Percentiles rank a stretch among this genome's conserved stretches.
phyloP scores from a whole-genome alignment of 2,888 invertebrate species.

The Plebejus argus region DNA sequence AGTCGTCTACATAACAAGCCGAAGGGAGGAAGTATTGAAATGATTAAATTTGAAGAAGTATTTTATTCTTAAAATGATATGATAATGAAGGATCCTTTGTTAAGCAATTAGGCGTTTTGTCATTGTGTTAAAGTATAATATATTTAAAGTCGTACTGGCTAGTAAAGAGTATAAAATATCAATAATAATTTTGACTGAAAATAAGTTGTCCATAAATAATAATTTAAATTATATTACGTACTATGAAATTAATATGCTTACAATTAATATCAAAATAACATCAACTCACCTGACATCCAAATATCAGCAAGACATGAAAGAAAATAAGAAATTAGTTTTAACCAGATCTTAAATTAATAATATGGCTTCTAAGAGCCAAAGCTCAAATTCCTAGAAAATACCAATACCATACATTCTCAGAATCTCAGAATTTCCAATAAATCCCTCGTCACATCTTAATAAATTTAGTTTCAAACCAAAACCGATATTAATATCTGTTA shows the following conservation, averaged over 20 bases:
- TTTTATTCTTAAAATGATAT: no score
- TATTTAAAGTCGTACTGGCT: no score
- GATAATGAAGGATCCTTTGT: no score
- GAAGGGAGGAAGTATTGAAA: constrained; percentile 9
- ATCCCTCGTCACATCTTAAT: neutral
- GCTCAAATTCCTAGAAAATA: constrained; percentile 8
- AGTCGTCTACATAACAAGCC: constrained; percentile 20
- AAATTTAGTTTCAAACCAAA: neutral
- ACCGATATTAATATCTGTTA: no score
- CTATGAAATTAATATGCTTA: neutral
- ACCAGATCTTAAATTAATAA: neutral
- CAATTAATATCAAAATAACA: neutral
- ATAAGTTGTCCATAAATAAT: no score
- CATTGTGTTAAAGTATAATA: no score
- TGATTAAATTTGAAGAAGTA: neutral
- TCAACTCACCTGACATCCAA: constrained; percentile 39
- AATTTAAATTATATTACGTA: neutral
- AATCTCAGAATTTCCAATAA: neutral
- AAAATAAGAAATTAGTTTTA: constrained; percentile 41
- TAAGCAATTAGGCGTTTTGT: no score
- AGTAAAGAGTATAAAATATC: no score
- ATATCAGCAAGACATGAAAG: constrained; percentile 41
- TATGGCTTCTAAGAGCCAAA: neutral
- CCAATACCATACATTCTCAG: neutral
- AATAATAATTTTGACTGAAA: no score